phyloP scores from a whole-genome alignment of 2,797 vertebrate genomes.

The Leptoclinus maculatus region DNA sequence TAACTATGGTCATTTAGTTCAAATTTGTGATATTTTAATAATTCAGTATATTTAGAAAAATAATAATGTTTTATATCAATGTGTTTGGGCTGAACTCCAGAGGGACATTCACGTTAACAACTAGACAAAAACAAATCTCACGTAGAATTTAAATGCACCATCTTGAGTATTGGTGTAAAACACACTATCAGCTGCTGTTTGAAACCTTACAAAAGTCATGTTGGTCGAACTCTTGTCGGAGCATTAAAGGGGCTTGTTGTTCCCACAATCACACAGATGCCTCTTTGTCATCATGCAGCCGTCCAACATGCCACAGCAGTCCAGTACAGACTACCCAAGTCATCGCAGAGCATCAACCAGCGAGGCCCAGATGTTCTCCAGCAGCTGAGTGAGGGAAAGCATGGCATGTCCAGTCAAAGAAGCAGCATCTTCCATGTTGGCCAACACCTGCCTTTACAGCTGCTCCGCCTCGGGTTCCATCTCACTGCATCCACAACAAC shows the following conservation, averaged over 20 bases:
- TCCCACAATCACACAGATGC: conserved; percentile 66
- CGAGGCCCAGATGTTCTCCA: conserved; percentile 74
- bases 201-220: conserved; percentile 31
- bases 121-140: not conserved
- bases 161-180: not conserved
- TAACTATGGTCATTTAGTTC: not conserved
- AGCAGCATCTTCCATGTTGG: conserved; percentile 60
- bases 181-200: conserved; percentile 23
- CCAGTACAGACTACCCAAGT: conserved; percentile 57
- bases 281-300: conserved; percentile 63
- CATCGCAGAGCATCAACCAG: conserved; percentile 55
- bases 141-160: not conserved
- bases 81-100: not conserved
- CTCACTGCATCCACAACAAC: conserved; percentile 54
- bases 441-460: conserved; percentile 78
- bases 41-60: not conserved
- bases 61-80: not conserved
- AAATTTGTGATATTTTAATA: not conserved
- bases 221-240: conserved; percentile 23
- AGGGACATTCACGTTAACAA: not conserved
- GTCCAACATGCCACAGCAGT: conserved; percentile 52
- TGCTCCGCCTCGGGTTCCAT: conserved; percentile 70
- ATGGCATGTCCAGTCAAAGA: conserved; percentile 74
- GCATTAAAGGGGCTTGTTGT: conserved; percentile 43
- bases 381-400: conserved; percentile 70